Evolutionary conservation across 2,797 vertebrate species (phyloP).

Genomic region (Hozukius guyotensis): DNA sequence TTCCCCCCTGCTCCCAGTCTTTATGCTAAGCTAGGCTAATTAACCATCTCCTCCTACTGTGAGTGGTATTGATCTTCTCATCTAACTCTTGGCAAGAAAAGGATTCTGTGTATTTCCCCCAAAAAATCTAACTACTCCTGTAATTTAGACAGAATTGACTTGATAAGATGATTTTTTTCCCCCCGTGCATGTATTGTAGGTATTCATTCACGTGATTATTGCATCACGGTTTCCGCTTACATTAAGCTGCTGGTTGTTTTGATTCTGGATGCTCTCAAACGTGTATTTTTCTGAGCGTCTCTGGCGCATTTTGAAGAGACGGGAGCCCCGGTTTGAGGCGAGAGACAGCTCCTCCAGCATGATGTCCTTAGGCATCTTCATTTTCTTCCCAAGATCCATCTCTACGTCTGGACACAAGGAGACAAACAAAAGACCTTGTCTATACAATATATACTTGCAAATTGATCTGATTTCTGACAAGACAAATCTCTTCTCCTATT

Average conservation of each 20-base stretch:
- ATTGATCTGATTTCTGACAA: constrained; percentile 24
- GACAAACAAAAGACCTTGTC: constrained; percentile 10
- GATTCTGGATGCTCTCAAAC: constrained; percentile 91
- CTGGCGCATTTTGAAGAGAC: constrained; percentile 96
- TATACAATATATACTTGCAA: neutral
- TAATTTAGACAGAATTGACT: neutral
- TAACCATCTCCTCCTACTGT: neutral
- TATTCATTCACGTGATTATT: neutral
- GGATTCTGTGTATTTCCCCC: neutral
- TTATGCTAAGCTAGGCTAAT: neutral
- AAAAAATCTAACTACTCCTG: neutral
- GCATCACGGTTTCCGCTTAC: constrained; percentile 77
- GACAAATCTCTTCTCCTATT: constrained; percentile 8
- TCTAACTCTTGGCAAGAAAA: neutral
- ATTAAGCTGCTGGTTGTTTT: constrained; percentile 84
- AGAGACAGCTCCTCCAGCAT: constrained; percentile 96
- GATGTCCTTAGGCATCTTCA: constrained; percentile 93
- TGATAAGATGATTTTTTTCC: neutral
- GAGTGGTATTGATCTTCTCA: neutral
- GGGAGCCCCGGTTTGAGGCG: constrained; percentile 91
- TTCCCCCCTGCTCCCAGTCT: neutral
- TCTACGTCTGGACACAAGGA: constrained; percentile 76
- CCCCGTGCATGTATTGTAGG: neutral
- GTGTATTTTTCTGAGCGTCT: constrained; percentile 96
- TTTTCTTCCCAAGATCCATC: constrained; percentile 92